These are phyloP conservation scores for Bubo bubo DNA, from an alignment of 2,113 vertebrate species.

Conservation along the genomic window DNA sequence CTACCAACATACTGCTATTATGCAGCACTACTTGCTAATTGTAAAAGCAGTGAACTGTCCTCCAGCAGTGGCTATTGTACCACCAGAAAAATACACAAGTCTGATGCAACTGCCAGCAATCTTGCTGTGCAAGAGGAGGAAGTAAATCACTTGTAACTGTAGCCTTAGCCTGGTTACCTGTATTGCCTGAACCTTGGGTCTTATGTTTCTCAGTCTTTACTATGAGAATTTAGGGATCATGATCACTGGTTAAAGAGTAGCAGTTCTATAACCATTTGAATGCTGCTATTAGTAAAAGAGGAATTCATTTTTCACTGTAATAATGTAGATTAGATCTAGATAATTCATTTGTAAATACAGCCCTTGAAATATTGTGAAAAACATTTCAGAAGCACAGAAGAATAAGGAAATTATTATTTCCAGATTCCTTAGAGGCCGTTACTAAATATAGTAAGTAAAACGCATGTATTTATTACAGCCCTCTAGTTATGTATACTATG, in stretches of 20 bases:
- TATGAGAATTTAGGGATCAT: background rate
- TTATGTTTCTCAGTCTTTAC: background rate
- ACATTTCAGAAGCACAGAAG: background rate
- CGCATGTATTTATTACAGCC: background rate
- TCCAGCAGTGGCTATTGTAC: background rate
- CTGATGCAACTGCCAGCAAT: background rate
- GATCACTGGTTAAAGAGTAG: background rate
- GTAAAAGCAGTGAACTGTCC: background rate
- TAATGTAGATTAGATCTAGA: background rate
- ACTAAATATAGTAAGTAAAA: conserved; percentile 3
- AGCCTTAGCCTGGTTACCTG: background rate
- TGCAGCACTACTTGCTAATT: background rate
- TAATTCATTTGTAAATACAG: background rate
- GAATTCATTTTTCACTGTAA: background rate
- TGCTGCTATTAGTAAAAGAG: background rate
- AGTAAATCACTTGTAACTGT: background rate
- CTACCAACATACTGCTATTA: background rate
- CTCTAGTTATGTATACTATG: background rate
- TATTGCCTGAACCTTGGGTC: background rate
- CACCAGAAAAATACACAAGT: background rate
- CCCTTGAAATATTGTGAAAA: background rate
- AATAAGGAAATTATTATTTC: background rate
- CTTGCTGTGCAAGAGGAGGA: background rate
- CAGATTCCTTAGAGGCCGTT: background rate
- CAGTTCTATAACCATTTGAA: background rate